phyloP scores from a whole-genome alignment of 2,888 invertebrate genomes.

The Limnephilus lunatus region DNA sequence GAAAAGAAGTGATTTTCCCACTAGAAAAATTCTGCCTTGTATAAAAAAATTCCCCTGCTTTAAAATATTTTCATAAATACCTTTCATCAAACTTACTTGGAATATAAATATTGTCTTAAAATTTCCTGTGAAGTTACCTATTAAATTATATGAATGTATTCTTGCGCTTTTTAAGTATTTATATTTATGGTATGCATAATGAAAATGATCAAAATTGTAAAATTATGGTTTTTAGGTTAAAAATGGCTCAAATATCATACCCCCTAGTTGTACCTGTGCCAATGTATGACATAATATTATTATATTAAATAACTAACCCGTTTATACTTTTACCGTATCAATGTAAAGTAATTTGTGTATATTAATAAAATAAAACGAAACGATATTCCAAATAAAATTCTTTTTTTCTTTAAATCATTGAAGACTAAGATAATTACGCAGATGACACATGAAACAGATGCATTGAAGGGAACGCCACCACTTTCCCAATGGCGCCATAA shows the following conservation, averaged over 20 bases:
- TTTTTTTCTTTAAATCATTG: not conserved
- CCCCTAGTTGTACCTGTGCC: conserved; percentile 55
- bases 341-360: conserved; percentile 49
- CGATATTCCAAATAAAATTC: not conserved
- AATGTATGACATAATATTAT: conserved; percentile 49
- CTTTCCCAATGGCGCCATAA: no score
- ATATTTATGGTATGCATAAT: not conserved
- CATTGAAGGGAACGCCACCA: no score
- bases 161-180: conserved; percentile 4
- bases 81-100: not conserved
- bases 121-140: not conserved
- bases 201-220: not conserved
- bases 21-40: not conserved
- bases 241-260: conserved; percentile 60
- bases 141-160: not conserved
- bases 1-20: not conserved
- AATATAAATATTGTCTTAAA: not conserved
- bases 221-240: conserved; percentile 36
- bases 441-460: no score
- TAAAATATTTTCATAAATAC: not conserved
- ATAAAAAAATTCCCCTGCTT: not conserved
- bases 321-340: conserved; percentile 28
- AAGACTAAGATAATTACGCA: no score
- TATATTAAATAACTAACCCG: conserved; percentile 39
- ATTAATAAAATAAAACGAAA: conserved; percentile 50